Evolutionary conservation across 2,797 vertebrate species (phyloP), one percentile per base, ranked within the genome.

Genomic region (Nannoperca australis): DNA sequence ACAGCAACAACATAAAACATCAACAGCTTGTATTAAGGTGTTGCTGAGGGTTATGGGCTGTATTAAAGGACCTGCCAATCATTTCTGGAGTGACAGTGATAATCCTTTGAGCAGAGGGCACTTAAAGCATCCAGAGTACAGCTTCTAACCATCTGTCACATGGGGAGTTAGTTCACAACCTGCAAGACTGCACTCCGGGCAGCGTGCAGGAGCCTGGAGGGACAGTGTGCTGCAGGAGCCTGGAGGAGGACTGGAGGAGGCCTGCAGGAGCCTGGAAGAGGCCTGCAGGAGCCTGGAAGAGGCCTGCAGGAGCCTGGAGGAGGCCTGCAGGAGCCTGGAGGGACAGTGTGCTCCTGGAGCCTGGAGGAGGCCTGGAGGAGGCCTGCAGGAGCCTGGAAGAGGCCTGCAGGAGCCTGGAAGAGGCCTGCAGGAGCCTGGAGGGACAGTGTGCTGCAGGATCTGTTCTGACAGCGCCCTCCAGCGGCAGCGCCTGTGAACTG

Each of bases 381-480:
- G 24, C 24, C 24, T 27, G 24, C 24, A 27, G 2, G 2, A 27
- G 24, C 24, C 24, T 27, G 24, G 24, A 27, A 2, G 24, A 27
- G 24, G 24, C 24, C 24, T 27, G 24, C 24, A 27, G 24, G 42
- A 5, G 18, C 3, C 27, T 14, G 13, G 12, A 22, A 13, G 18
- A 27, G 24, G 24, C 24, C 27, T 9, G 55, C 9, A 1, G 55
- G 2, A 5, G 18, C 3, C 27, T 14, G 13, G 12, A 22, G 17
- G 18, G 34, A 15, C 4, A 2, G 42, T 56, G 1, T 2, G 51
- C 4, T 11, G 22, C 51, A 50, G 32, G 42, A 47, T 22, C 58
- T 59, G 56, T 82, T 76, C 67, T 86, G 49, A 27, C 63, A 64
- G 82, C 81, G 73, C 79, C 89, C 76, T 50, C 88, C 66, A 51